A percentile compares a stretch with the other conserved stretches of the same genome.
Evolutionary conservation across 2,888 invertebrate genomes (phyloP).

Genomic region (Dicyrtoma fusca): DNA sequence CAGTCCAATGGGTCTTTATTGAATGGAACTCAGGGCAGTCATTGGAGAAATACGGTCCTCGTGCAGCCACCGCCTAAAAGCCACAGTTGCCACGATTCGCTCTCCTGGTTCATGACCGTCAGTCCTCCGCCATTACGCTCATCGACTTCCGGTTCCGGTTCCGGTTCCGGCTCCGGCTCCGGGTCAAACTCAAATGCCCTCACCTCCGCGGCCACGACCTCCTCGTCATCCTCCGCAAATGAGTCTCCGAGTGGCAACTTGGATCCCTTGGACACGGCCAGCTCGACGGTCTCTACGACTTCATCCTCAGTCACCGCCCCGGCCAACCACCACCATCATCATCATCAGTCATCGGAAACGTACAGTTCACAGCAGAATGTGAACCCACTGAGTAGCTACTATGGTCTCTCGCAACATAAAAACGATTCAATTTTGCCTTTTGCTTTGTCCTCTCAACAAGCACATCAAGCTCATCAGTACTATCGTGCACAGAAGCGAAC

Average conservation of each 20-base stretch:
- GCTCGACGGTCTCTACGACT: neutral
- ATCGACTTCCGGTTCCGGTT: slow-evolving; percentile 9
- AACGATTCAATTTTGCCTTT: slow-evolving; percentile 36
- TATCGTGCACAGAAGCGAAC: slow-evolving; percentile 55
- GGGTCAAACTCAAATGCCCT: neutral
- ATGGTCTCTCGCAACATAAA: slow-evolving; percentile 22
- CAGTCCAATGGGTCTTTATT: slow-evolving; percentile 8
- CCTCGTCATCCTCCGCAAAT: neutral
- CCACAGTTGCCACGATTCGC: slow-evolving; percentile 32
- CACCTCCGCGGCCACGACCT: neutral
- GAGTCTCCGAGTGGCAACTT: neutral
- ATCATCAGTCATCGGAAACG: slow-evolving; percentile 13
- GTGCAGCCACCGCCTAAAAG: slow-evolving; percentile 52
- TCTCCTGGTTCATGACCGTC: slow-evolving; percentile 8
- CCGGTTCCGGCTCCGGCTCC: too few species aligned
- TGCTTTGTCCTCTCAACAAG: slow-evolving; percentile 39
- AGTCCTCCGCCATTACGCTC: slow-evolving; percentile 15
- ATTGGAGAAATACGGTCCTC: slow-evolving; percentile 53
- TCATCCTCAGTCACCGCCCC: neutral
- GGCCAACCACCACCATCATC: neutral
- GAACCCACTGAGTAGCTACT: slow-evolving; percentile 15
- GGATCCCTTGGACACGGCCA: too few species aligned
- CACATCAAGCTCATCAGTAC: slow-evolving; percentile 43
- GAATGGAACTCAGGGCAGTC: slow-evolving; percentile 31
- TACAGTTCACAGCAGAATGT: slow-evolving; percentile 21